Conservation (phyloP, 1,140 invertebrate species). For the Sipha flava region DNA sequence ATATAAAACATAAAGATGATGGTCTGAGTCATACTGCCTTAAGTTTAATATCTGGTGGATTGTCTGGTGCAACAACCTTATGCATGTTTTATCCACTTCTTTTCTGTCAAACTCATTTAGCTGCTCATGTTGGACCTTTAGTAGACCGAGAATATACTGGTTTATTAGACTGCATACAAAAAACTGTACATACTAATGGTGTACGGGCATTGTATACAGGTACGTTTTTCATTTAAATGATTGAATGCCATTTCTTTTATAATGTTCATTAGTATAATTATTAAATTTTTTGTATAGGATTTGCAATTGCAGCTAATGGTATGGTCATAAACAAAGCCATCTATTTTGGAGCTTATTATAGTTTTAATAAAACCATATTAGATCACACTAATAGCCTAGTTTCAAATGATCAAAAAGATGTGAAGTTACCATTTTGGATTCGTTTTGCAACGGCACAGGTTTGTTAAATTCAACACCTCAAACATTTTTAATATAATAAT, state of each 20-base stretch:
- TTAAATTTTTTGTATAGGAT: background rate
- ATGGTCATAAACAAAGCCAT: conserved; percentile 27
- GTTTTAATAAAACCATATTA: conserved; percentile 19
- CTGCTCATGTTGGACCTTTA: conserved; percentile 13
- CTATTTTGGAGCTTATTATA: conserved; percentile 27
- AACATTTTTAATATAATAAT: background rate
- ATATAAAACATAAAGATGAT: conserved; percentile 21
- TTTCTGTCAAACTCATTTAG: conserved; percentile 25
- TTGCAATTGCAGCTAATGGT: conserved; percentile 18
- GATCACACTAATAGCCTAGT: conserved; percentile 19
- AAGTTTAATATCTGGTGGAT: conserved; percentile 7
- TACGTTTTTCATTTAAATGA: background rate
- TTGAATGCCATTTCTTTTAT: background rate
- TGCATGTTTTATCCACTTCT: conserved; percentile 21
- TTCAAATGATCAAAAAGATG: conserved; percentile 1
- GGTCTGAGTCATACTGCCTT: conserved; percentile 3
- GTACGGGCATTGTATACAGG: conserved; percentile 20
- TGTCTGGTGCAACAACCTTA: background rate
- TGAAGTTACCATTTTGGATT: conserved; percentile 27
- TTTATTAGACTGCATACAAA: conserved; percentile 18
- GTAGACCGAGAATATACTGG: conserved; percentile 28
- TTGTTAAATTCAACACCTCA: background rate
- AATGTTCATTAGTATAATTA: background rate
- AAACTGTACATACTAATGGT: conserved; percentile 20
- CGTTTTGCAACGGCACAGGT: conserved; percentile 18